phyloP scores from a whole-genome alignment of 2,888 invertebrate species.

The Pedicia rivosa region DNA sequence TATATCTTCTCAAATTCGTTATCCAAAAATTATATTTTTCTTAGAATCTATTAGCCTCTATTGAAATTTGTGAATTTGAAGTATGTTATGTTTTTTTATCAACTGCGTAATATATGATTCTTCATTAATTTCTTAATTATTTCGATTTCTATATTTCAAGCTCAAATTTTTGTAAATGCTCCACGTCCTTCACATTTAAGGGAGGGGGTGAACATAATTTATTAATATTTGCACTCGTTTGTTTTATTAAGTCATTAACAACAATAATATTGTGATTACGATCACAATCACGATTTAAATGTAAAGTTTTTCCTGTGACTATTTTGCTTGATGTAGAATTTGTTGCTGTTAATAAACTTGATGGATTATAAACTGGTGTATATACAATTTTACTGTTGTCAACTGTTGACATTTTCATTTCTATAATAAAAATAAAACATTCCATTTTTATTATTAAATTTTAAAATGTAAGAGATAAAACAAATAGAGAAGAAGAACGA shows the following conservation, averaged over 20 bases:
- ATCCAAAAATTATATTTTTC: too few relatives aligned
- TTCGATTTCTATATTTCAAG: conserved; percentile 31
- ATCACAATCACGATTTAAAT: background rate
- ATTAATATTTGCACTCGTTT: background rate
- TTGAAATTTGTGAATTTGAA: too few relatives aligned
- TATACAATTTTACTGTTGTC: too few relatives aligned
- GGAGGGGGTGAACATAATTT: conserved; percentile 32
- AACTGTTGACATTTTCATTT: conserved; percentile 1
- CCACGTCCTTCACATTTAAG: conserved; percentile 56
- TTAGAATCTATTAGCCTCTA: too few relatives aligned
- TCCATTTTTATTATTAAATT: background rate
- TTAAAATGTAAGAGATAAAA: background rate
- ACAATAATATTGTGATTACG: background rate
- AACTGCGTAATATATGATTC: too few relatives aligned
- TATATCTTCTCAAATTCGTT: too few relatives aligned
- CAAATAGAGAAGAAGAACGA: too few relatives aligned
- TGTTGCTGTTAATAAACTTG: conserved; percentile 4
- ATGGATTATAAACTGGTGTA: conserved; percentile 4
- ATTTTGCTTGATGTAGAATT: conserved; percentile 7
- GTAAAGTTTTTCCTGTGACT: conserved; percentile 1
- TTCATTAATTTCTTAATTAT: too few relatives aligned
- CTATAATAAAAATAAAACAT: background rate
- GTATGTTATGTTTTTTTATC: too few relatives aligned
- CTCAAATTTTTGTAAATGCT: conserved; percentile 52
- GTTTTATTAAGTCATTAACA: background rate